Base-by-base conservation (phyloP, 2,888 invertebrate genomes). In the Drosophila anomelani region DNA sequence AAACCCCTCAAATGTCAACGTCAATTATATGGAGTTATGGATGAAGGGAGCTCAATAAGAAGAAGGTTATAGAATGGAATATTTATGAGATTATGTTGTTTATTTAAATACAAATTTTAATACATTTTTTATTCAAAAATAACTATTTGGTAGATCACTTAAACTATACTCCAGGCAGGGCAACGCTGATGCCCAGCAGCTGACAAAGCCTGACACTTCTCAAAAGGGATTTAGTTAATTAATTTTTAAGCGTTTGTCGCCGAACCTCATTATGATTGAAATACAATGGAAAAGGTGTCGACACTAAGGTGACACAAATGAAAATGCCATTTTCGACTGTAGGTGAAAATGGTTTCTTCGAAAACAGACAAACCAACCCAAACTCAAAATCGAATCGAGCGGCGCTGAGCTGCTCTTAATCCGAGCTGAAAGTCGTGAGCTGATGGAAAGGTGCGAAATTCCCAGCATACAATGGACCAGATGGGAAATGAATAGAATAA, bases 1-100 rank as follows among this genome's bases (percentile, higher is more conserved):
- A 64, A 77, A 76, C 62, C 76, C 76, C 81, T 77, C 81, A 68
- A 77, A 80, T 74, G 86, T 86, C 86, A 85, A 77, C 77, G 85
- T 84, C 84, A 86, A 85, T 86, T 85, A 85, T 54, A 55, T 43
- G 20, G 71, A 71, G 74, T 78, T 72, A 75, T 61, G 72, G 58
- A 64, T 63, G 62, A 67, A 26, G 5, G 9, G 39, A 34, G 39
- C 34, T 3, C 43, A 26, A 34, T 1, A 20, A 20, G 9, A 10
- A 6, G 39, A 26, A 53, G 36, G 20, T 15, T 36, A 23, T 15
- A 2, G 9, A 51, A 34, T 20, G 3, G 4, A 20, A 36, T 9
- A 7, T 10, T 15, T 3, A 34, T 20, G 9, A 13, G 9, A 34
- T 13, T 2, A 0, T 49, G 1, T 47, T n/a, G 3, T 29, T 47